phyloP scores from a whole-genome alignment of 2,888 invertebrate genomes.

The Chamaedrilus cognettii region DNA sequence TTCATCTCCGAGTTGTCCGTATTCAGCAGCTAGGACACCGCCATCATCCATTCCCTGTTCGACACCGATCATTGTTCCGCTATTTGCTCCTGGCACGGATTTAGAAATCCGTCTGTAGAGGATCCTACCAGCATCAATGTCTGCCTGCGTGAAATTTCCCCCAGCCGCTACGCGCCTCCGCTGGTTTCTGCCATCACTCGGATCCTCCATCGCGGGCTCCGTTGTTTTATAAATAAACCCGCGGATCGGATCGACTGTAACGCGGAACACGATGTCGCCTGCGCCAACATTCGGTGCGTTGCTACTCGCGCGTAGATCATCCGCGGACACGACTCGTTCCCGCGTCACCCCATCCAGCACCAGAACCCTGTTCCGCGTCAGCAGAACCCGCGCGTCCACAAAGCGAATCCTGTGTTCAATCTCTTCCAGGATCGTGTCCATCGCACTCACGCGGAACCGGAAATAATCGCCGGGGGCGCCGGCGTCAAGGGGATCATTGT shows the following conservation, averaged over 20 bases:
- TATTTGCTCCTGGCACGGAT: too few species aligned
- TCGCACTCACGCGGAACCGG: not conserved
- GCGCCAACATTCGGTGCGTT: slow-evolving; percentile 53
- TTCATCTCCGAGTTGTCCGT: slow-evolving; percentile 67
- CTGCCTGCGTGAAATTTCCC: slow-evolving; percentile 80
- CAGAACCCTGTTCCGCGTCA: not conserved
- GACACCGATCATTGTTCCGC: too few species aligned
- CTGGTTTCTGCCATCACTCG: not conserved
- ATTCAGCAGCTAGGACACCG: not conserved
- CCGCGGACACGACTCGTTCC: not conserved
- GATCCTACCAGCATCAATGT: slow-evolving; percentile 75
- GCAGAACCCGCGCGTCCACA: not conserved
- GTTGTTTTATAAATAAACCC: slow-evolving; percentile 63
- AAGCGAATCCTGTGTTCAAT: not conserved
- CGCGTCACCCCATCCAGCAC: not conserved
- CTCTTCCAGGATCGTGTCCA: not conserved
- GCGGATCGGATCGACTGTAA: slow-evolving; percentile 68
- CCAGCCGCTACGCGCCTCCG: slow-evolving; percentile 66
- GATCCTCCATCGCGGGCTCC: not conserved
- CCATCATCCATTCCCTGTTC: too few species aligned
- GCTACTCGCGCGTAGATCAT: not conserved
- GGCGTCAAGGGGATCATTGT: slow-evolving; percentile 63
- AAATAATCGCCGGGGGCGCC: slow-evolving; percentile 1
- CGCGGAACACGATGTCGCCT: slow-evolving; percentile 43
- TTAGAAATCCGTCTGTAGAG: slow-evolving; percentile 73